Conservation (phyloP, 2,888 invertebrate genomes). For the Dynastes hyllus region DNA sequence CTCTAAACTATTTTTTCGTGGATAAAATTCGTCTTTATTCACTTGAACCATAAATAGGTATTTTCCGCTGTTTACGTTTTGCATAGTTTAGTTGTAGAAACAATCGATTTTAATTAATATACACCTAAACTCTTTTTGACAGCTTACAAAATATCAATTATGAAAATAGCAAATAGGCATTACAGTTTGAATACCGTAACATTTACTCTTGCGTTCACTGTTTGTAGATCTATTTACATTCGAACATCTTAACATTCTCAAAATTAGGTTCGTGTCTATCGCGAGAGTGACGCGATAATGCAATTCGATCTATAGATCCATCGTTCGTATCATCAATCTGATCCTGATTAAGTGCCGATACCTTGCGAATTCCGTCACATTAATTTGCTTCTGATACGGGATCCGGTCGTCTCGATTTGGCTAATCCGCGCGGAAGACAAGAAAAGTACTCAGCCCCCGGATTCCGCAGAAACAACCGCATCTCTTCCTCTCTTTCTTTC, state of each 20-base stretch:
- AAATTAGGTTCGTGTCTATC: neutral
- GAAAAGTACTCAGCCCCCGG: constrained; percentile 37
- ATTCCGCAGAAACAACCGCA: constrained; percentile 40
- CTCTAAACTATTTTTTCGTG: too few species aligned
- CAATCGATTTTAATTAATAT: too few species aligned
- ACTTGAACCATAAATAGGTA: too few species aligned
- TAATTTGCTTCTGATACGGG: constrained; percentile 55
- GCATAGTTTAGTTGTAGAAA: too few species aligned
- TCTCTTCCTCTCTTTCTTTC: constrained; percentile 17
- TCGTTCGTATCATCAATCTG: constrained; percentile 45
- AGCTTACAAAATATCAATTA: too few species aligned
- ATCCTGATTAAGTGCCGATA: constrained; percentile 57
- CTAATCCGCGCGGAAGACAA: constrained; percentile 30
- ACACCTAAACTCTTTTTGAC: too few species aligned
- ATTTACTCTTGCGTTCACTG: too few species aligned
- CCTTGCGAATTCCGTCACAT: constrained; percentile 55
- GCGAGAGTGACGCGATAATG: constrained; percentile 7
- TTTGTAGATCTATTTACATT: too few species aligned
- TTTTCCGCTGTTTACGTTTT: too few species aligned
- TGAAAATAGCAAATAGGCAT: too few species aligned
- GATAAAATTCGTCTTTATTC: too few species aligned
- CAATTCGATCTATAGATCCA: constrained; percentile 12
- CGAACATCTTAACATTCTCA: neutral
- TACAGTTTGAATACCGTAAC: too few species aligned
- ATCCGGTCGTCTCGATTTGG: constrained; percentile 37